These are phyloP conservation scores for Myoxocephalus aenaeus DNA, from an alignment of 2,797 vertebrate genomes.

Conservation along the genomic window DNA sequence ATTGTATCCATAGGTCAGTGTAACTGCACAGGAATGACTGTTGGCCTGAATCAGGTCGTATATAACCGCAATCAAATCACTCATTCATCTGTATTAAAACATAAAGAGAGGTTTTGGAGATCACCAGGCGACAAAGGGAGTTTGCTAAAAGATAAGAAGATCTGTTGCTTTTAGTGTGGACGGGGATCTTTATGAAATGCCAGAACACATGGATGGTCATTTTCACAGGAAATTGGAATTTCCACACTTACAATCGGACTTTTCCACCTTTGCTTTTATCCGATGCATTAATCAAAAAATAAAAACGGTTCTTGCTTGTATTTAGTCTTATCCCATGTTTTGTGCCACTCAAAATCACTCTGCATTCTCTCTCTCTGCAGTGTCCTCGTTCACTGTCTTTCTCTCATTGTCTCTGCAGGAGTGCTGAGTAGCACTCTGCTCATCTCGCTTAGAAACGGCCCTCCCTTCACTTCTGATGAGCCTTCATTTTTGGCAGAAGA, in stretches of 20 bases:
- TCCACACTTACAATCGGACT: neutral
- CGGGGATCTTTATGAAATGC: neutral
- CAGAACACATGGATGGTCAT: neutral
- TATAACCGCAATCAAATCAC: neutral
- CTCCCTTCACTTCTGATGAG: conserved; percentile 82
- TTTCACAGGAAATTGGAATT: neutral
- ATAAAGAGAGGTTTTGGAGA: neutral
- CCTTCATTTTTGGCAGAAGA: conserved; percentile 77
- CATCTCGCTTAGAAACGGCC: conserved; percentile 76
- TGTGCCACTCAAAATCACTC: conserved; percentile 31
- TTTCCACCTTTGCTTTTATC: conserved; percentile 1
- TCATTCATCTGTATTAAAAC: neutral
- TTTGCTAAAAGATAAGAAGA: neutral
- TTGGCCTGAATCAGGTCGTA: neutral
- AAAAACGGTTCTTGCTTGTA: neutral
- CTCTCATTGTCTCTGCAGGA: conserved; percentile 48
- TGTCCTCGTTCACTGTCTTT: conserved; percentile 16
- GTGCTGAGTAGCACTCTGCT: conserved; percentile 77
- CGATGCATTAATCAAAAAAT: conserved; percentile 18
- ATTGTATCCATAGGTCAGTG: neutral
- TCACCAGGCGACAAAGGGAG: neutral
- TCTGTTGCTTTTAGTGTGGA: neutral
- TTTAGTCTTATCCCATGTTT: conserved; percentile 6
- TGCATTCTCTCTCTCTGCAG: conserved; percentile 23
- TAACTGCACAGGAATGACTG: neutral